A percentile compares a stretch with the other conserved stretches of the same genome.
Conservation (phyloP, 1,140 invertebrate genomes). For the Dryas iulia region DNA sequence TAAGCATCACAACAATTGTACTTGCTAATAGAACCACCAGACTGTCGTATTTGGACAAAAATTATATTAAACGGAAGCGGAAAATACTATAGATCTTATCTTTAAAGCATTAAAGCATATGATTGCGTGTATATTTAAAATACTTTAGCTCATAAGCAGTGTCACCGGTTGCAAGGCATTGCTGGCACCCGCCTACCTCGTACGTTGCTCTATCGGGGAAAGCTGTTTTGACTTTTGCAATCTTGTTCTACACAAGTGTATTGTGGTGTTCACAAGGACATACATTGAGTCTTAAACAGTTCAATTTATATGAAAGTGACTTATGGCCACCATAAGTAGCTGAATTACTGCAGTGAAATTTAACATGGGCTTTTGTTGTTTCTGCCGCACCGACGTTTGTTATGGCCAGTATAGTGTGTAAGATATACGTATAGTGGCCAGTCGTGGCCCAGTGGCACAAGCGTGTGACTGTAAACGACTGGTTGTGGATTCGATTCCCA, state of each 20-base stretch:
- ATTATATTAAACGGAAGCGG: not conserved
- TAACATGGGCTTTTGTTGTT: constrained; percentile 8
- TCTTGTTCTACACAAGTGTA: constrained; percentile 32
- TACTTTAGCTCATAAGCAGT: constrained; percentile 8
- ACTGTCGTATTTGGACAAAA: constrained; percentile 7
- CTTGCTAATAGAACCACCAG: constrained; percentile 17
- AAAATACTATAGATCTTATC: constrained; percentile 11
- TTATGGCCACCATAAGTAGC: constrained; percentile 11
- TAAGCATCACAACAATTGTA: constrained; percentile 12
- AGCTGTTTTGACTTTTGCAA: constrained; percentile 43
- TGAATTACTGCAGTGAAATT: constrained; percentile 8
- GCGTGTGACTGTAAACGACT: too few species aligned
- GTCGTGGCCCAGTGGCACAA: too few species aligned
- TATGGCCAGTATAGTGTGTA: not conserved
- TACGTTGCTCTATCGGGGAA: constrained; percentile 46
- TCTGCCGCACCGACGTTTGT: not conserved
- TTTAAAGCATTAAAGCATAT: not conserved
- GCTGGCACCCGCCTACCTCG: constrained; percentile 43
- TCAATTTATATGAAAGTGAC: constrained; percentile 26
- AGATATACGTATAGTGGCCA: not conserved
- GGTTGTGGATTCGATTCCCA: too few species aligned
- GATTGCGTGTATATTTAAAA: constrained; percentile 9
- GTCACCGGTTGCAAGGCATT: constrained; percentile 20
- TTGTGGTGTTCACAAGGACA: constrained; percentile 27
- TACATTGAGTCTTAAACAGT: constrained; percentile 12